A percentile compares a stretch with the other conserved stretches of the same genome.
phyloP scores from a whole-genome alignment of 2,888 invertebrate species.

The Cantharis flavilabris region DNA sequence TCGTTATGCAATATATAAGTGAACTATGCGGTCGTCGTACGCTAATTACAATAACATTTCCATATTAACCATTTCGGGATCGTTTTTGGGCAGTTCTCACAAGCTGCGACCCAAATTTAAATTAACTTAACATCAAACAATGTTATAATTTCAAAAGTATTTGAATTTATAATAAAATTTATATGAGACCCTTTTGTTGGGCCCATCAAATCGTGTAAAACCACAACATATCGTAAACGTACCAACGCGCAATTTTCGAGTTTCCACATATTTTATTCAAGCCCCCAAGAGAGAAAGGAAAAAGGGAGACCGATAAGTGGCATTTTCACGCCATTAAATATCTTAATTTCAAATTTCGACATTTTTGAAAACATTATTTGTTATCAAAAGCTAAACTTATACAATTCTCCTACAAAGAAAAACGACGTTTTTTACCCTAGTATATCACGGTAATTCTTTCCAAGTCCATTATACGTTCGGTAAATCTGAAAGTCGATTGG shows the following conservation, averaged over 20 bases:
- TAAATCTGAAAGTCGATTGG: constrained; percentile 22
- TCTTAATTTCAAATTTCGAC: neutral
- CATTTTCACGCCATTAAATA: neutral
- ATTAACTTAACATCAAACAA: neutral
- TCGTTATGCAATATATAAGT: constrained; percentile 1
- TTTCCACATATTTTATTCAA: neutral
- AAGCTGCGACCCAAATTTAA: neutral
- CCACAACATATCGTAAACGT: neutral
- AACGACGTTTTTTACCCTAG: neutral
- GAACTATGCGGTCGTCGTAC: constrained; percentile 15
- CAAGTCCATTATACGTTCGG: constrained; percentile 13
- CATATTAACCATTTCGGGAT: constrained; percentile 5
- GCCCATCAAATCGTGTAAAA: neutral
- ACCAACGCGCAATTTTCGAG: neutral
- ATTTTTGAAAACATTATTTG: neutral
- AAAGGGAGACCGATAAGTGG: neutral
- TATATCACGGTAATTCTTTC: constrained; percentile 11
- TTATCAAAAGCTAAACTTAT: neutral
- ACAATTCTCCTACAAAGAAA: neutral
- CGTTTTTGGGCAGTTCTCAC: constrained; percentile 4
- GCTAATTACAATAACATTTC: constrained; percentile 9
- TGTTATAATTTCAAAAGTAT: neutral
- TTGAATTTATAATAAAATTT: neutral
- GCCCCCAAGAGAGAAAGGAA: neutral
- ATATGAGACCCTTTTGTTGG: neutral